These are phyloP conservation scores for Limonius californicus DNA, from an alignment of 1,140 invertebrate species.

Conservation along the genomic window DNA sequence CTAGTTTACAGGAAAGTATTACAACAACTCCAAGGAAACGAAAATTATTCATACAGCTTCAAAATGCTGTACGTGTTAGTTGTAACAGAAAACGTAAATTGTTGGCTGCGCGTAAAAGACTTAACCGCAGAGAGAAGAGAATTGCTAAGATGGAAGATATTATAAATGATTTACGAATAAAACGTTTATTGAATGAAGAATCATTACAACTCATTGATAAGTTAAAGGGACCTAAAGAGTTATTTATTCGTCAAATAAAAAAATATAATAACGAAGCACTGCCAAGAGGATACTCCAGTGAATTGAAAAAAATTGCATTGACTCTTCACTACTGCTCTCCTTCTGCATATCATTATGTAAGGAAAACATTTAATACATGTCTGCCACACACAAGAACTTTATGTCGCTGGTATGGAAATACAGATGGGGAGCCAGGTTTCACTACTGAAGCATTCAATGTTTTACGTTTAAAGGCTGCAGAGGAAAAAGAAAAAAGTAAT, in stretches of 20 bases:
- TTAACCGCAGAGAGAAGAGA: not conserved
- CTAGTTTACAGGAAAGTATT: not conserved
- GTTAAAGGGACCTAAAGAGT: not conserved
- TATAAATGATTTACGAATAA: not conserved
- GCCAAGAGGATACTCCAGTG: not conserved
- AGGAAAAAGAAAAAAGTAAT: constrained; percentile 20
- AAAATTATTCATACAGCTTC: not conserved
- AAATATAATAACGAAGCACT: not conserved
- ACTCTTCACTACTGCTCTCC: constrained; percentile 26
- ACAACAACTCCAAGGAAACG: constrained; percentile 1
- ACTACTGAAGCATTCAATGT: constrained; percentile 18
- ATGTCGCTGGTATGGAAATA: constrained; percentile 21
- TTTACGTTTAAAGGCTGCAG: not conserved
- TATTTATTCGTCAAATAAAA: not conserved
- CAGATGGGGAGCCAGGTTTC: constrained; percentile 24
- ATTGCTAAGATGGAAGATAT: not conserved
- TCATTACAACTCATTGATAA: not conserved
- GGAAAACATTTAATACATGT: constrained; percentile 21
- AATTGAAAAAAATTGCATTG: constrained; percentile 22
- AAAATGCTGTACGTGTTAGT: not conserved
- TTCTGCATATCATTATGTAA: constrained; percentile 28
- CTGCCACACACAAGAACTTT: constrained; percentile 23
- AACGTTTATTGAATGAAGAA: not conserved
- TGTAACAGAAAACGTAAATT: not conserved
- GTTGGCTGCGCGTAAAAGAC: not conserved